phyloP scores from a whole-genome alignment of 2,888 invertebrate species.

The Panorpa germanica region DNA sequence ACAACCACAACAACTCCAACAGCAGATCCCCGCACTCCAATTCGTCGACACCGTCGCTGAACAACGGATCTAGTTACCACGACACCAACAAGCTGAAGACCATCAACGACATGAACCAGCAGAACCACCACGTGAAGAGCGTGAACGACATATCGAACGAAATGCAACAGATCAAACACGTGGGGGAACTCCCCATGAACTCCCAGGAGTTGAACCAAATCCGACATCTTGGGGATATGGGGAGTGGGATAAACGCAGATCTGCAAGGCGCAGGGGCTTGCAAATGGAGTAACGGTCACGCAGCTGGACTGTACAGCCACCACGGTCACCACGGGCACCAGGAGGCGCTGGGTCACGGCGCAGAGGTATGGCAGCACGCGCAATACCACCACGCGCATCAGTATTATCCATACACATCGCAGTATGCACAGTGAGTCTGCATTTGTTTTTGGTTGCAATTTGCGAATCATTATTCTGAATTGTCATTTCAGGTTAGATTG shows the following conservation, averaged over 20 bases:
- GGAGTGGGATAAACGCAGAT: too few species aligned
- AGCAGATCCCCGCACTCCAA: slow-evolving; percentile 11
- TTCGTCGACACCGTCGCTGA: slow-evolving; percentile 11
- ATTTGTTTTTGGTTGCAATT: too few species aligned
- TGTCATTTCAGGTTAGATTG: too few species aligned
- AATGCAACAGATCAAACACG: too few species aligned
- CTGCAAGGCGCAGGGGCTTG: too few species aligned
- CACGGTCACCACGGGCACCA: slow-evolving; percentile 12
- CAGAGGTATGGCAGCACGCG: slow-evolving; percentile 16
- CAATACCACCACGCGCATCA: slow-evolving; percentile 16
- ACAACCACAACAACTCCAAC: slow-evolving; percentile 14
- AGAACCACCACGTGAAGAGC: slow-evolving; percentile 8
- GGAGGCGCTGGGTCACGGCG: slow-evolving; percentile 16
- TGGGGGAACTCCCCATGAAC: too few species aligned
- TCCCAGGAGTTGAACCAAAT: too few species aligned
- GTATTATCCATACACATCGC: slow-evolving; percentile 13
- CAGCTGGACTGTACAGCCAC: too few species aligned
- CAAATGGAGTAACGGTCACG: too few species aligned
- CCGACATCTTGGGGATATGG: too few species aligned
- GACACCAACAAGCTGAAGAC: slow-evolving; percentile 9
- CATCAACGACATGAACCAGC: slow-evolving; percentile 9
- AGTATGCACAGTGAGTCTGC: too few species aligned
- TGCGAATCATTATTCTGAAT: too few species aligned
- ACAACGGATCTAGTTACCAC: slow-evolving; percentile 5
- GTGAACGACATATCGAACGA: slow-evolving; percentile 10